A percentile compares a stretch with the other conserved stretches of the same genome.
Evolutionary conservation across 1,140 invertebrate species (phyloP).

Genomic region (Papilio polyxenes): DNA sequence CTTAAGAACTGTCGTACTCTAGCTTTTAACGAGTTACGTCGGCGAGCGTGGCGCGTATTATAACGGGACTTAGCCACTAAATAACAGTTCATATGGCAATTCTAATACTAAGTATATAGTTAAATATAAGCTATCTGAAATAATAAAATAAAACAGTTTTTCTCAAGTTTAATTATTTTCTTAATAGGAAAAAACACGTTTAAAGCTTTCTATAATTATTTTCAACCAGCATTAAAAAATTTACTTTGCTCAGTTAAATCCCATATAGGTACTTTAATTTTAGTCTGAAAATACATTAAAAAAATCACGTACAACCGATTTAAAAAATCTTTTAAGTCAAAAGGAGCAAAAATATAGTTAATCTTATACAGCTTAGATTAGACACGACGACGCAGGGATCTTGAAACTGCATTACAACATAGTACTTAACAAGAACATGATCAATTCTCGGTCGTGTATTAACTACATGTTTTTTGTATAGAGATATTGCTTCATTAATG

Average conservation of each 20-base stretch:
- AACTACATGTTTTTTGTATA: slow-evolving; percentile 24
- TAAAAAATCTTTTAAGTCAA: too few species aligned
- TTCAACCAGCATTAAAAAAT: too few species aligned
- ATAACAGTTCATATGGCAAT: slow-evolving; percentile 37
- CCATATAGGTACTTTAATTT: too few species aligned
- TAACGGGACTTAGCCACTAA: slow-evolving; percentile 44
- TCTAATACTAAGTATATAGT: neutral
- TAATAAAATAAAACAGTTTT: neutral
- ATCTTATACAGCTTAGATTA: neutral
- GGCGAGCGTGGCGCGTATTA: slow-evolving; percentile 29
- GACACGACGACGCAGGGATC: neutral
- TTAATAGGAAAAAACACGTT: neutral
- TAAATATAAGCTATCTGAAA: neutral
- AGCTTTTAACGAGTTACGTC: slow-evolving; percentile 44
- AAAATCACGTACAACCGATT: too few species aligned
- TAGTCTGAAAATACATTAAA: too few species aligned
- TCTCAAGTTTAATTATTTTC: neutral
- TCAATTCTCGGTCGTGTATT: neutral
- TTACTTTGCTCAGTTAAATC: neutral
- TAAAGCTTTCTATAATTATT: too few species aligned
- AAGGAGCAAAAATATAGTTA: too few species aligned
- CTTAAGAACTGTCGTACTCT: slow-evolving; percentile 16
- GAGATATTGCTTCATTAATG: slow-evolving; percentile 33
- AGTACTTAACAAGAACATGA: slow-evolving; percentile 12
- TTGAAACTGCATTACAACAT: neutral